Conservation (phyloP, 1,140 invertebrate genomes). For the Apis laboriosa region DNA sequence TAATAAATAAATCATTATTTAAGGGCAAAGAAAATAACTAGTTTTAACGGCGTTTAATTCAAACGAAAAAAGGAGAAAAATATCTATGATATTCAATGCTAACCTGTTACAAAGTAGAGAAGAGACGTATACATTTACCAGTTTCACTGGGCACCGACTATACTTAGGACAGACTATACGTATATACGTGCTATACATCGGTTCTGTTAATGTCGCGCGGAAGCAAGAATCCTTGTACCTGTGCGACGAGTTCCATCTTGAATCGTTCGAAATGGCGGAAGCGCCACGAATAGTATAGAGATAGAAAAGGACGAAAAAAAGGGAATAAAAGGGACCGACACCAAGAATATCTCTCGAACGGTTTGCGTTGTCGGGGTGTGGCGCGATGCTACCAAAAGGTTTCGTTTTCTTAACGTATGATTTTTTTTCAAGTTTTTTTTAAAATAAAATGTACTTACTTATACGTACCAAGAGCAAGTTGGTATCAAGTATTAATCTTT, state of each 20-base stretch:
- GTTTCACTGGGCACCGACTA: neutral
- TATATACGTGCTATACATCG: conserved; percentile 6
- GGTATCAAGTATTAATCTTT: neutral
- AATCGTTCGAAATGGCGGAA: conserved; percentile 26
- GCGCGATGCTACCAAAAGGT: conserved; percentile 23
- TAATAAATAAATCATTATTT: too few species aligned
- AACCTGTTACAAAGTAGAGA: neutral
- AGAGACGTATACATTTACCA: neutral
- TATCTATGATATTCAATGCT: neutral
- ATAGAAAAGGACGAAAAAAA: conserved; percentile 1
- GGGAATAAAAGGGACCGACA: conserved; percentile 32
- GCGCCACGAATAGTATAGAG: conserved; percentile 32
- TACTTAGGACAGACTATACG: neutral
- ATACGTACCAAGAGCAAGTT: neutral
- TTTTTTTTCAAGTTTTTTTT: neutral
- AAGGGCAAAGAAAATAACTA: neutral
- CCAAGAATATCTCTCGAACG: conserved; percentile 25
- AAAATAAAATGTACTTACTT: neutral
- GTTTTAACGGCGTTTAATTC: neutral
- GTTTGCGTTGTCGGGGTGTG: conserved; percentile 41
- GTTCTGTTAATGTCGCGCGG: conserved; percentile 15
- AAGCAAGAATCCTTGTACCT: conserved; percentile 32
- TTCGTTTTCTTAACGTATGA: conserved; percentile 34
- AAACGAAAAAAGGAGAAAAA: neutral
- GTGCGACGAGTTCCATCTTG: conserved; percentile 33